Evolutionary conservation across 2,797 vertebrate species (phyloP), one percentile per base, ranked within the genome.

Genomic region (Malurus splendens): DNA sequence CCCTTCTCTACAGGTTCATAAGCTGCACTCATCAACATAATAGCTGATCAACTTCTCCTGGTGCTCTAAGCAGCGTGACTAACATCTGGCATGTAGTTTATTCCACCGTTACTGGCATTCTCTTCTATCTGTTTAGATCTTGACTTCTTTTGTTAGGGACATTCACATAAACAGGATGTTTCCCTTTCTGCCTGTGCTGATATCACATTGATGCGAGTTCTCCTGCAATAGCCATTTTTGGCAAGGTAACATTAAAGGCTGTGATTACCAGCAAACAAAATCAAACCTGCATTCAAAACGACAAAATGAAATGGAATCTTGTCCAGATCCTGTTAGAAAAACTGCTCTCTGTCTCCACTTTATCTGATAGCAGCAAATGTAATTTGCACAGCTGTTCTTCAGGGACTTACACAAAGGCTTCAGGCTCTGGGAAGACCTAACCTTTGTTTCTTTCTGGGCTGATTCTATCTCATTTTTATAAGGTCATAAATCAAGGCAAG

Each of bases 371-470:
- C 73, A 77, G 76, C 66, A 92, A 95, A 96, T 87, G 88, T 93
- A 96, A 96, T 97, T 96, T 96, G 93, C 94, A 81, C 57, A 95
- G 94, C 22, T 75, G 92, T 87, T 94, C 88, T 93, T 79, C 73
- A 89, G 91, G 92, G 94, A 96, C 90, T 94, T 80, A 75, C 64
- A 94, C 86, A 92, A 95, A 92, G 61, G 87, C 83, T 94, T 95
- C 71, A 77, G 93, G 94, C 79, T 89, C 82, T 72, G 77, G 80
- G 88, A 96, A 70, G 65, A 91, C 78, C 87, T 94, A 90, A 93
- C 82, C 94, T 87, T 73, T 87, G 87, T 90, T 92, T 96, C 75
- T 79, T 90, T 92, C 77, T 48, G 42, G 72, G 66, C 74, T 92
- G 90, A 93, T 81, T 89, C 73, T 89, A 85, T 93, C 92, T 93